Evolutionary conservation across 2,797 vertebrate species (phyloP).

Genomic region (Pachyuromys duprasi): DNA sequence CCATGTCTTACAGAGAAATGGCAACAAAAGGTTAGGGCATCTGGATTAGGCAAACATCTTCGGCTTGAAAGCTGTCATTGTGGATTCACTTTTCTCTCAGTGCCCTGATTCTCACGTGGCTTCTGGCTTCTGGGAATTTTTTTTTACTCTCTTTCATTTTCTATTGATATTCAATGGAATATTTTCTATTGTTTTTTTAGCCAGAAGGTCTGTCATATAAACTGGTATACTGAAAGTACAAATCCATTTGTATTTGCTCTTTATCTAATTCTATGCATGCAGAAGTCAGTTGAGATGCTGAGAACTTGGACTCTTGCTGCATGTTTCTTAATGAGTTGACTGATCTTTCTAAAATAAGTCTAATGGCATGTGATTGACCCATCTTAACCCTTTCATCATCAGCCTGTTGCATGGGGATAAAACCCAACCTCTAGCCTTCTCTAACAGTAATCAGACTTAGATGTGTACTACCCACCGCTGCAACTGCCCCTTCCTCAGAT

Average conservation of each 20-base stretch:
- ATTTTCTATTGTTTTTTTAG: not conserved
- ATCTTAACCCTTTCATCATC: not conserved
- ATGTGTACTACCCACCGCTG: too few relatives aligned
- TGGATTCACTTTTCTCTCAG: not conserved
- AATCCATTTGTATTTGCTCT: not conserved
- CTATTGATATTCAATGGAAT: not conserved
- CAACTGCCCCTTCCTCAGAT: not conserved
- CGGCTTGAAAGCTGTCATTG: not conserved
- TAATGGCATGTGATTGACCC: not conserved
- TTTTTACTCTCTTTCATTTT: not conserved
- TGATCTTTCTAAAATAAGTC: not conserved
- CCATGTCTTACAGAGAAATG: not conserved
- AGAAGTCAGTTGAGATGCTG: not conserved
- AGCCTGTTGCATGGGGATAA: not conserved
- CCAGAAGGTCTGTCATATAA: not conserved
- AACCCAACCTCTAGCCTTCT: not conserved
- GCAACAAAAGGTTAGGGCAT: not conserved
- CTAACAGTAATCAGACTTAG: not conserved
- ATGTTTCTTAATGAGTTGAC: not conserved
- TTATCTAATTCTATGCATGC: not conserved
- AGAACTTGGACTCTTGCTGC: not conserved
- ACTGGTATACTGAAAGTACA: not conserved
- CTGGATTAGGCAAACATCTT: not conserved
- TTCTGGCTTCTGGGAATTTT: conserved; percentile 8
- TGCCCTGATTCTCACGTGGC: not conserved